Evolutionary conservation across 2,888 invertebrate genomes (phyloP).

Genomic region (Fissipunctia ypsillon): DNA sequence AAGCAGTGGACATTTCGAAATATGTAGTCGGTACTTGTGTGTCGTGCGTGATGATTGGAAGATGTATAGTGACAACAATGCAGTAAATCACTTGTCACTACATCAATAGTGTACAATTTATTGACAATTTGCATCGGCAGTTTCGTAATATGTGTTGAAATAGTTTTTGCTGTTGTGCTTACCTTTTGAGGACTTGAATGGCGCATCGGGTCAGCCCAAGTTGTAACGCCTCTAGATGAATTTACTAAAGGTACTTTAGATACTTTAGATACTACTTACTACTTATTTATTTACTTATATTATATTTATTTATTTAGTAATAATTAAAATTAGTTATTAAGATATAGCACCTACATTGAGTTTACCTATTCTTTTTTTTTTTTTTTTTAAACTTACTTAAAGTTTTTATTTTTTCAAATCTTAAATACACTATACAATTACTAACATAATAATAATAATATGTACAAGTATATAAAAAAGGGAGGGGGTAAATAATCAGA

Average conservation of each 20-base stretch:
- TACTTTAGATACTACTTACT: no score
- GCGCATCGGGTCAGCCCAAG: background rate
- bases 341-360: no score
- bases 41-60: constrained; percentile 30
- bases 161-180: background rate
- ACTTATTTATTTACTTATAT: no score
- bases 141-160: constrained; percentile 20
- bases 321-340: no score
- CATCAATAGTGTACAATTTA: constrained; percentile 34
- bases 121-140: constrained; percentile 43
- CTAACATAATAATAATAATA: no score
- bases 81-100: constrained; percentile 27
- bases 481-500: no score
- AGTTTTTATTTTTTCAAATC: no score
- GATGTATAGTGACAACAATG: constrained; percentile 33
- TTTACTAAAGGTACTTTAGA: background rate
- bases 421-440: no score
- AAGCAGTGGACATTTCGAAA: constrained; percentile 35
- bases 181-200: background rate
- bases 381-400: no score
- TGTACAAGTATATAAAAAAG: no score
- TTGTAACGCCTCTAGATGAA: background rate
- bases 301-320: no score
- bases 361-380: no score
- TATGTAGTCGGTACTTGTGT: background rate